Evolutionary conservation across 2,113 vertebrate genomes (phyloP).

Genomic region (Danio rerio): DNA sequence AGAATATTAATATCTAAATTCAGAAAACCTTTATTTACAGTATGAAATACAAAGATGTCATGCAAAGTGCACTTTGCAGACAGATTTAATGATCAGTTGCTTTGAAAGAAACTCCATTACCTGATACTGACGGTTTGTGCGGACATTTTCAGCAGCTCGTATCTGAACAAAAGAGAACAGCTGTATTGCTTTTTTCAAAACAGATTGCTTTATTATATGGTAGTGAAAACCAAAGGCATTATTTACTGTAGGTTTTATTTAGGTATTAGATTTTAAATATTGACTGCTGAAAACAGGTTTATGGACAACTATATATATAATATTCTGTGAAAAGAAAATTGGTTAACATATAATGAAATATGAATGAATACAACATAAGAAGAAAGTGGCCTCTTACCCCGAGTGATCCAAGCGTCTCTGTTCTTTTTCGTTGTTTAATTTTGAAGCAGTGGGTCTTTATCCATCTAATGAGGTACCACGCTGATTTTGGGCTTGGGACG

Average conservation of each 20-base stretch:
- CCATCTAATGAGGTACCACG: slow-evolving; percentile 93
- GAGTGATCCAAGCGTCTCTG: slow-evolving; percentile 88
- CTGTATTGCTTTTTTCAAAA: slow-evolving; percentile 38
- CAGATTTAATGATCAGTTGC: slow-evolving; percentile 22
- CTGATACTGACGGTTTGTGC: slow-evolving; percentile 96
- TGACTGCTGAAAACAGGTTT: background rate
- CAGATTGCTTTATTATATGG: slow-evolving; percentile 35
- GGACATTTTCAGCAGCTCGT: slow-evolving; percentile 92
- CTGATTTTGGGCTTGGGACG: slow-evolving; percentile 93
- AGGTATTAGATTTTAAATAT: background rate
- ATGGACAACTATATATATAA: background rate
- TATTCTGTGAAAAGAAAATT: no score
- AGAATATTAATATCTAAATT: background rate
- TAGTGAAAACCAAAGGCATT: background rate
- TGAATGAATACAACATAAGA: background rate
- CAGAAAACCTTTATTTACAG: slow-evolving; percentile 28
- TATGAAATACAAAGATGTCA: slow-evolving; percentile 15
- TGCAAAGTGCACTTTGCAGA: slow-evolving; percentile 11
- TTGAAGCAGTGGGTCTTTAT: slow-evolving; percentile 88
- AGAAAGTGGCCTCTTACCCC: slow-evolving; percentile 80
- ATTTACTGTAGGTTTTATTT: background rate
- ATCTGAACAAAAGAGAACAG: slow-evolving; percentile 75
- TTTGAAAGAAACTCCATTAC: slow-evolving; percentile 70
- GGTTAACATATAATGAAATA: no score
- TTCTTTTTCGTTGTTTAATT: slow-evolving; percentile 81